Base-by-base conservation (phyloP, 37 sponge, comb jelly and placozoan species). In the Haliclona indistincta region DNA sequence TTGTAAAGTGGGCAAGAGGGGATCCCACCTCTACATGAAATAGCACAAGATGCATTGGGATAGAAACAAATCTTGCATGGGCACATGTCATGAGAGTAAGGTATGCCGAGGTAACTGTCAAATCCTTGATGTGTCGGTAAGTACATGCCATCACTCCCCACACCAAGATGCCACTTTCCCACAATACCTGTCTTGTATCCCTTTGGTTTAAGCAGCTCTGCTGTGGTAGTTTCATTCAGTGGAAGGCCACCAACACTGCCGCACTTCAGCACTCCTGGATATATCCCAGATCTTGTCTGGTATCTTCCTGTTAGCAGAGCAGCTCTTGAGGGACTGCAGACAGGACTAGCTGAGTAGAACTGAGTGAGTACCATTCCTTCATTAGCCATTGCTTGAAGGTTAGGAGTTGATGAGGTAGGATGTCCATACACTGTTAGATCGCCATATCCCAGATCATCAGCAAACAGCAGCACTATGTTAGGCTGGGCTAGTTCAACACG, bases 131-230 rank as follows among this genome's bases (percentile, higher is more conserved):
- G 78, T 3, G 80, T 82, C 3, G 92, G 92, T 17, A 91, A 67
- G 66, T 91, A 91, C 30, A 64, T 71, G 8, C 67, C 34, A 63
- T 91, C 38, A 22, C 26, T 37, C 25, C 90, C 90, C 7, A 89
- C 90, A 45, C 90, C 90, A 38, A 91, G 36, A 68, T 91, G 92
- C 92, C 92, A 91, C 82, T 91, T 91, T 20, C 92, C 92, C 4
- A 91, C 87, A 29, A 91, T 91, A 17, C 55, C 84, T 29, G 87
- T 82, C 54, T 33, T 73, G 72, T 91, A 91, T 0, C 92, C 92
- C 51, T 37, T 80, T 32, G 53, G 23, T 52, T 91, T 91, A 34
- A 86, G 77, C 1, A 33, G 45, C 67, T 86, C 87, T 29, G 92
- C 92, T 43, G 82, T 76, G 1, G 92, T 91, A 36, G 87, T 86